These are phyloP conservation scores for Gadopsis bispinosus DNA, from an alignment of 2,797 vertebrate species.

Conservation along the genomic window DNA sequence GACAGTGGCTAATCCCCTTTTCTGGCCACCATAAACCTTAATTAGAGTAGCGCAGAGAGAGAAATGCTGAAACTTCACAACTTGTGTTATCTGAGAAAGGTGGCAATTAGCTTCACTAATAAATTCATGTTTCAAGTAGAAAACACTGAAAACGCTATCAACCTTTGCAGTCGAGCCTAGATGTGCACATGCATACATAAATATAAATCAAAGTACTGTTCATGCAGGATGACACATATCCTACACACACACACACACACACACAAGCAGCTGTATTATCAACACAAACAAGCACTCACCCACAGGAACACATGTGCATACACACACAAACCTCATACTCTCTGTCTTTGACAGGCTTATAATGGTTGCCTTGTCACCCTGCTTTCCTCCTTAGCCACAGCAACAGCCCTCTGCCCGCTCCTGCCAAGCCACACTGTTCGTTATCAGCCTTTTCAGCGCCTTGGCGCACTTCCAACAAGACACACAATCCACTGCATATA, in stretches of 20 bases:
- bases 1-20: not conserved
- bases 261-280: slow-evolving; percentile 43
- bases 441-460: slow-evolving; percentile 57
- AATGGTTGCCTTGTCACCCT: slow-evolving; percentile 79
- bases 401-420: slow-evolving; percentile 62
- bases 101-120: slow-evolving; percentile 7
- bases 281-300: slow-evolving; percentile 41
- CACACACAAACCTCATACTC: slow-evolving; percentile 45
- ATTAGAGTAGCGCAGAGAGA: not conserved
- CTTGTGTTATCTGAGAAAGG: slow-evolving; percentile 6
- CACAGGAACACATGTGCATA: slow-evolving; percentile 37
- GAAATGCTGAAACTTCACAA: slow-evolving; percentile 1
- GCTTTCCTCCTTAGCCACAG: slow-evolving; percentile 53
- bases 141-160: slow-evolving; percentile 23
- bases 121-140: slow-evolving; percentile 10
- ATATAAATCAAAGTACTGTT: slow-evolving; percentile 19
- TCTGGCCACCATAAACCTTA: not conserved
- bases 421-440: slow-evolving; percentile 57
- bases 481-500: slow-evolving; percentile 11
- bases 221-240: slow-evolving; percentile 13
- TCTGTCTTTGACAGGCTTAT: slow-evolving; percentile 54
- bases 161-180: not conserved
- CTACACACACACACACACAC: slow-evolving; percentile 3
- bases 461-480: slow-evolving; percentile 25
- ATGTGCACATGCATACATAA: not conserved